phyloP scores from a whole-genome alignment of 2,797 vertebrate genomes.

The Fringilla coelebs region DNA sequence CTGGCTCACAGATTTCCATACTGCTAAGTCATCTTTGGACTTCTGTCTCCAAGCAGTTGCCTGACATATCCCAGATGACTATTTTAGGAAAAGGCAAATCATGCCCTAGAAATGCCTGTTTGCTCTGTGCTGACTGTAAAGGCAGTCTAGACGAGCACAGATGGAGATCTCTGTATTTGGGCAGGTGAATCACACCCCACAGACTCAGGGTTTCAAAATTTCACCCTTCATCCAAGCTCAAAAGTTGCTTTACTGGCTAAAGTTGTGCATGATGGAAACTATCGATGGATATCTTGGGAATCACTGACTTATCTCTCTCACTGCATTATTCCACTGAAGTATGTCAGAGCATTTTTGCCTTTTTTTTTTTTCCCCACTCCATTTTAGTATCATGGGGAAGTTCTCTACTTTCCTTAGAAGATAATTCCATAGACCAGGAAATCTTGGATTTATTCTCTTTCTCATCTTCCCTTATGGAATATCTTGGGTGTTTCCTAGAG shows the following conservation, averaged over 20 bases:
- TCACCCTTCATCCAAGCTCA: neutral
- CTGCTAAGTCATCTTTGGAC: constrained; percentile 56
- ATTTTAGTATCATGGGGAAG: neutral
- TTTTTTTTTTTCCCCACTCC: neutral
- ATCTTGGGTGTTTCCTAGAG: neutral
- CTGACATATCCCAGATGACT: constrained; percentile 47
- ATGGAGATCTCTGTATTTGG: constrained; percentile 58
- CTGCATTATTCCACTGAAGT: neutral
- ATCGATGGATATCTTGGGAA: neutral
- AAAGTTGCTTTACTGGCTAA: constrained; percentile 17
- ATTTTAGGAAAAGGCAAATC: constrained; percentile 55
- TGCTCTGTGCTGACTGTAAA: constrained; percentile 49
- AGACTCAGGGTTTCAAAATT: constrained; percentile 42
- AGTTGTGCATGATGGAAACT: neutral
- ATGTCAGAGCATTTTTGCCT: neutral
- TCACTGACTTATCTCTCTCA: neutral
- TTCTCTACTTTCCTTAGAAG: neutral
- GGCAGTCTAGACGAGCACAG: constrained; percentile 57
- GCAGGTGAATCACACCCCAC: constrained; percentile 53
- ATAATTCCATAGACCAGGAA: neutral
- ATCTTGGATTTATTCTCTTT: neutral
- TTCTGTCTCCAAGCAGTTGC: constrained; percentile 46
- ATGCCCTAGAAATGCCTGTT: constrained; percentile 60
- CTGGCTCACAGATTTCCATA: constrained; percentile 40
- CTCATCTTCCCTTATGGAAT: neutral